Evolutionary conservation across 2,888 invertebrate genomes (phyloP).

Genomic region (Drosophila flavopinicola): DNA sequence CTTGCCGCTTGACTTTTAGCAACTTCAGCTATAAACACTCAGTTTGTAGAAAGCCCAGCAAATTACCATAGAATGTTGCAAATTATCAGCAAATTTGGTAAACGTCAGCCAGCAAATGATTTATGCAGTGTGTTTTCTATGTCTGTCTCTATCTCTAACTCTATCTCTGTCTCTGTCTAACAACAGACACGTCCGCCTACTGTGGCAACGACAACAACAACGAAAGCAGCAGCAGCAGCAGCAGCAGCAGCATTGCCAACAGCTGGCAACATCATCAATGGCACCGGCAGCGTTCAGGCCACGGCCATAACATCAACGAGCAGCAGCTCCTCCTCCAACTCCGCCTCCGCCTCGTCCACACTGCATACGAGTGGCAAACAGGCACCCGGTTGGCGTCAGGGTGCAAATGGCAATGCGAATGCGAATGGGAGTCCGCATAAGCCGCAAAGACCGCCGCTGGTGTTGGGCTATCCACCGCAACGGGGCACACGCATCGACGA

Average conservation of each 20-base stretch:
- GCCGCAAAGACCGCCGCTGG: constrained; percentile 88
- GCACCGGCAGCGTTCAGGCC: constrained; percentile 67
- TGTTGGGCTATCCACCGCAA: constrained; percentile 89
- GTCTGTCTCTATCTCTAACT: neutral
- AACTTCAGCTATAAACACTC: neutral
- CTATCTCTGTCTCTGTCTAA: neutral
- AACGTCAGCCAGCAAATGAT: constrained; percentile 7
- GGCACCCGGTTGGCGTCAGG: constrained; percentile 81
- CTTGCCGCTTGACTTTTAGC: neutral
- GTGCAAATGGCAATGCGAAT: constrained; percentile 51
- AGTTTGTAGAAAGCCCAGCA: no score
- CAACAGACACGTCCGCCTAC: constrained; percentile 57
- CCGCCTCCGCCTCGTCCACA: constrained; percentile 30
- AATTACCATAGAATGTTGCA: neutral
- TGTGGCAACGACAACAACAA: constrained; percentile 40
- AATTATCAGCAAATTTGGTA: constrained; percentile 3
- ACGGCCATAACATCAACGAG: constrained; percentile 63
- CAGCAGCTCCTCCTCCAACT: neutral
- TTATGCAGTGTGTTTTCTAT: constrained; percentile 10
- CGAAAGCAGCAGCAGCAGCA: constrained; percentile 19
- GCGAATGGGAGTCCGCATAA: constrained; percentile 79
- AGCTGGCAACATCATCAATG: constrained; percentile 52
- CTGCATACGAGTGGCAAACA: constrained; percentile 67
- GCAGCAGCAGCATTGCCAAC: constrained; percentile 35
- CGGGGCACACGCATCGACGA: constrained; percentile 88